These are phyloP conservation scores for Hypanus sabinus DNA, from an alignment of 2,113 vertebrate genomes.

Conservation along the genomic window DNA sequence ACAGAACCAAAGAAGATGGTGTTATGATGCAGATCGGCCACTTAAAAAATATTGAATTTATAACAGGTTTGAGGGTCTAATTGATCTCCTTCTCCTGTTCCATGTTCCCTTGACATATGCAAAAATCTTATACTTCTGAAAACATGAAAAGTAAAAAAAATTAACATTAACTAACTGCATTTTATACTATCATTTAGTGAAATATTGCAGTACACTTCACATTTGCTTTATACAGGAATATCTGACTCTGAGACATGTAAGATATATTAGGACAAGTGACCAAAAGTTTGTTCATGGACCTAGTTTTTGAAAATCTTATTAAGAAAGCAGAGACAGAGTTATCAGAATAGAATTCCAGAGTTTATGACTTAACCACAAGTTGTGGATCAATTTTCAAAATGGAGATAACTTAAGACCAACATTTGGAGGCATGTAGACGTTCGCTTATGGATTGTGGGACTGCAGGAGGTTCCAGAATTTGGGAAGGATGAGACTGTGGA, in stretches of 20 bases:
- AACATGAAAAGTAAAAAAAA: no score
- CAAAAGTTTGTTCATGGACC: neutral
- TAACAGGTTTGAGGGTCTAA: neutral
- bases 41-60: neutral
- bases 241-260: neutral
- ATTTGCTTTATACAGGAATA: neutral
- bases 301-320: neutral
- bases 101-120: neutral
- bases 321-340: neutral
- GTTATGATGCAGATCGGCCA: neutral
- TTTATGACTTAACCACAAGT: neutral
- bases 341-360: no score
- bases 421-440: neutral
- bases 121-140: neutral
- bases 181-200: neutral
- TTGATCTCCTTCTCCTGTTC: no score
- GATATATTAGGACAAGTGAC: neutral
- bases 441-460: neutral
- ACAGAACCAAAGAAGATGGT: neutral
- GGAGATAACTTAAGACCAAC: neutral
- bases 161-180: no score
- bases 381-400: neutral
- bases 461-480: neutral
- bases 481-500: neutral
- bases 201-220: neutral